Evolutionary conservation across 2,888 invertebrate species (phyloP).

Genomic region (Epistrophella euchroma): DNA sequence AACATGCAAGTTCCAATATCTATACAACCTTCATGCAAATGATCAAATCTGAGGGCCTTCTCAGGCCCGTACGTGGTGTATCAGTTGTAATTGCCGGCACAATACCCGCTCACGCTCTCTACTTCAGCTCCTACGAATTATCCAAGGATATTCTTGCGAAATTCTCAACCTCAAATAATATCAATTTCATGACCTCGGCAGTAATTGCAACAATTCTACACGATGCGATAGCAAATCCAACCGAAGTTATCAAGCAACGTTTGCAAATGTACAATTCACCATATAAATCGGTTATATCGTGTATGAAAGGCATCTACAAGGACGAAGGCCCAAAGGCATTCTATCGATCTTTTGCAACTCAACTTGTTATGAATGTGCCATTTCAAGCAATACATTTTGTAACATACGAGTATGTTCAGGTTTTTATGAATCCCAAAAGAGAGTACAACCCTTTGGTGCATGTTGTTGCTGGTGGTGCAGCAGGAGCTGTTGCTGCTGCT

Average conservation of each 20-base stretch:
- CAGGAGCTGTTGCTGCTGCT: slow-evolving; percentile 97
- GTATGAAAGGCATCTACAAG: slow-evolving; percentile 90
- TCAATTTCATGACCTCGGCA: slow-evolving; percentile 92
- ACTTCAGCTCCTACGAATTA: slow-evolving; percentile 98
- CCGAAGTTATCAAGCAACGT: slow-evolving; percentile 99
- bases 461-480: slow-evolving; percentile 92
- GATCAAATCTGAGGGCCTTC: slow-evolving; percentile 94
- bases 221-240: slow-evolving; percentile 99
- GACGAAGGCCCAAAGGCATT: slow-evolving; percentile 94
- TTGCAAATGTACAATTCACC: slow-evolving; percentile 99
- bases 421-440: slow-evolving; percentile 88
- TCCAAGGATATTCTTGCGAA: slow-evolving; percentile 91
- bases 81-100: slow-evolving; percentile 96
- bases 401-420: slow-evolving; percentile 92
- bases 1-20: slow-evolving; percentile 92
- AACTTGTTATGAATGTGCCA: slow-evolving; percentile 98
- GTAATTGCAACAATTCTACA: slow-evolving; percentile 96
- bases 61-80: slow-evolving; percentile 97
- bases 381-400: slow-evolving; percentile 98
- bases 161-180: slow-evolving; percentile 88
- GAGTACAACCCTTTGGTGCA: slow-evolving; percentile 95
- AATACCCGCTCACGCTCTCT: slow-evolving; percentile 99
- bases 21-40: slow-evolving; percentile 93
- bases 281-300: slow-evolving; percentile 93
- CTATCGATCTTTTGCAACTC: slow-evolving; percentile 96